Base-by-base conservation (phyloP, 2,888 invertebrate species). In the Platynereis dumerilii region DNA sequence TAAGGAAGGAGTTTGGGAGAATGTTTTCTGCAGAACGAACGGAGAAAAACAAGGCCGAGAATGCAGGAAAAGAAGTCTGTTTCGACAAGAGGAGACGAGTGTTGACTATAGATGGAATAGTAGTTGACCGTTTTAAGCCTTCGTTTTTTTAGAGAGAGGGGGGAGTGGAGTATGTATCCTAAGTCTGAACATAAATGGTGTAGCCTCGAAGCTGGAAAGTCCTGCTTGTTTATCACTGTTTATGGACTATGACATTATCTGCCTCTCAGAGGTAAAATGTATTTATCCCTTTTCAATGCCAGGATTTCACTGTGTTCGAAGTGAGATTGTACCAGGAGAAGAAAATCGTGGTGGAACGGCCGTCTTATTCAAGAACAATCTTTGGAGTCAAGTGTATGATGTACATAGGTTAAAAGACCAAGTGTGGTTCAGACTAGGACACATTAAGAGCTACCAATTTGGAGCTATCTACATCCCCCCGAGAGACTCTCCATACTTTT, bases 231-330 rank as follows among this genome's bases (percentile, higher is more conserved):
- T 48, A n/a, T n/a, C n/a, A n/a, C n/a, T 48, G 22, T 48, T n/a
- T n/a, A 3, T 22, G 20, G 5, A 48, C 5, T 48, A 48, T 48
- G 48, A 48, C 22, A 22, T 48, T 48, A 3, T 48, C 5, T 48
- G 7, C 17, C 20, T 48, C 20, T 48, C n/a, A n/a, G 48, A 48
- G n/a, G n/a, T 48, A 22, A 48, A 48, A 48, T 10, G 20, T n/a
- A 5, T 5, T 22, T 48, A 48, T 48, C 10, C n/a, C 5, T 48
- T 48, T n/a, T 48, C 48, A 12, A 5, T 48, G 10, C 48, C 48
- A 5, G 48, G 48, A 48, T 48, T 48, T n/a, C 7, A 20, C 7
- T 48, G 48, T 48, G n/a, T n/a, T 20, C n/a, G 48, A 48, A 48
- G 10, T 48, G 22, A 48, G 17, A 5, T 48, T n/a, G n/a, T 48